A percentile compares a stretch with the other conserved stretches of the same genome.
Conservation (phyloP, 1,140 invertebrate species). For the Caenorhabditis brenneri region DNA sequence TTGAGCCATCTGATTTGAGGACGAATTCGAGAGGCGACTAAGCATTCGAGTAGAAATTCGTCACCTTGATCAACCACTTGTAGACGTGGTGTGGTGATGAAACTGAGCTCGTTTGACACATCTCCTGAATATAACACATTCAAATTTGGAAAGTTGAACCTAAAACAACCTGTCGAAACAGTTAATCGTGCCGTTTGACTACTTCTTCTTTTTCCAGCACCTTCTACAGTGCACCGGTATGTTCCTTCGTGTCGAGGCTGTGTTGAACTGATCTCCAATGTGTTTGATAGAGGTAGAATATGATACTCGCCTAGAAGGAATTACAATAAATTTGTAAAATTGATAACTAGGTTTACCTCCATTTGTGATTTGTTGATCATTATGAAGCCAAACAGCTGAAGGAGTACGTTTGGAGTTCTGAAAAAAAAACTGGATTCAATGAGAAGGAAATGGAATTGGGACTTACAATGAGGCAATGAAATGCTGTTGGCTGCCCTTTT, state of each 20-base stretch:
- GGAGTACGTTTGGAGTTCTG: slow-evolving; percentile 38
- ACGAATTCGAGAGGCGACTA: slow-evolving; percentile 82
- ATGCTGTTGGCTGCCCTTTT: slow-evolving; percentile 49
- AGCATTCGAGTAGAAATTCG: slow-evolving; percentile 75
- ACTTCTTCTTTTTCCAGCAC: slow-evolving; percentile 49
- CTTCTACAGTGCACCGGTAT: slow-evolving; percentile 44
- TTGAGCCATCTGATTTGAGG: slow-evolving; percentile 87
- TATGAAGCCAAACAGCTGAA: slow-evolving; percentile 43
- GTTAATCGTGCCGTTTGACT: slow-evolving; percentile 43
- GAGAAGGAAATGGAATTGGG: background rate
- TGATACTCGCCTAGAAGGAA: slow-evolving; percentile 48
- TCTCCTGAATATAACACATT: background rate
- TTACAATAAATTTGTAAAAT: no score
- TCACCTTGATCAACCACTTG: slow-evolving; percentile 59
- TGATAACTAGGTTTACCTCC: slow-evolving; percentile 6
- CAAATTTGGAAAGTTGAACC: background rate
- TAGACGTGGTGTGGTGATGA: slow-evolving; percentile 59
- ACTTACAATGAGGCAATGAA: slow-evolving; percentile 52
- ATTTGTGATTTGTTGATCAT: slow-evolving; percentile 38
- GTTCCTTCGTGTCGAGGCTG: slow-evolving; percentile 45
- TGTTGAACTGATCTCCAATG: slow-evolving; percentile 48
- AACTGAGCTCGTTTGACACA: slow-evolving; percentile 48
- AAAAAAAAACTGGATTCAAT: background rate
- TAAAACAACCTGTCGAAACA: background rate
- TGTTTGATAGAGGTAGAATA: slow-evolving; percentile 46